Conservation (phyloP, 2,888 invertebrate species). For the Heliconius cydno region DNA sequence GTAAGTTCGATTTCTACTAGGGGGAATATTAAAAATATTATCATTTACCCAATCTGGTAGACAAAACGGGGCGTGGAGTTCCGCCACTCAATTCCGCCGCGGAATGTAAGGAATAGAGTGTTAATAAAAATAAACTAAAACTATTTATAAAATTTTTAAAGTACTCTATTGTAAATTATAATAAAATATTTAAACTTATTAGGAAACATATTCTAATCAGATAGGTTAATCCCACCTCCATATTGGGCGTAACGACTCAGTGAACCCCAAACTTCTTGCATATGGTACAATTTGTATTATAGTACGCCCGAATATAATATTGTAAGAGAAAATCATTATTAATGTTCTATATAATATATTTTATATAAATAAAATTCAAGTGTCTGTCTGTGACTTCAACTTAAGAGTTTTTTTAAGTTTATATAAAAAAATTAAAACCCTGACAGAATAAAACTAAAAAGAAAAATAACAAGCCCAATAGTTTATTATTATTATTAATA, state of each 20-base stretch:
- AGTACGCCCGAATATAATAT: not conserved
- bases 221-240: conserved; percentile 25
- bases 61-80: not conserved
- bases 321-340: not conserved
- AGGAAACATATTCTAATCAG: not conserved
- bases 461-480: too few relatives aligned
- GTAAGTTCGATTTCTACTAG: too few relatives aligned
- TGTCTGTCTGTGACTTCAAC: too few relatives aligned
- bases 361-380: too few relatives aligned
- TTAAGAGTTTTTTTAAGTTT: too few relatives aligned
- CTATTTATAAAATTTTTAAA: not conserved
- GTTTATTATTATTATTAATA: too few relatives aligned
- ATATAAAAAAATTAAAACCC: too few relatives aligned
- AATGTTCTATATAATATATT: too few relatives aligned
- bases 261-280: conserved; percentile 26
- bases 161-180: not conserved
- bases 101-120: too few relatives aligned
- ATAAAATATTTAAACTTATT: not conserved
- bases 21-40: not conserved
- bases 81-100: not conserved
- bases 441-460: too few relatives aligned
- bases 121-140: not conserved
- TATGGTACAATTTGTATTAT: conserved; percentile 19
- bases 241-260: conserved; percentile 20
- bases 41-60: not conserved